Conservation (phyloP, 2,113 vertebrate genomes). For the Urocynchramus pylzowi region DNA sequence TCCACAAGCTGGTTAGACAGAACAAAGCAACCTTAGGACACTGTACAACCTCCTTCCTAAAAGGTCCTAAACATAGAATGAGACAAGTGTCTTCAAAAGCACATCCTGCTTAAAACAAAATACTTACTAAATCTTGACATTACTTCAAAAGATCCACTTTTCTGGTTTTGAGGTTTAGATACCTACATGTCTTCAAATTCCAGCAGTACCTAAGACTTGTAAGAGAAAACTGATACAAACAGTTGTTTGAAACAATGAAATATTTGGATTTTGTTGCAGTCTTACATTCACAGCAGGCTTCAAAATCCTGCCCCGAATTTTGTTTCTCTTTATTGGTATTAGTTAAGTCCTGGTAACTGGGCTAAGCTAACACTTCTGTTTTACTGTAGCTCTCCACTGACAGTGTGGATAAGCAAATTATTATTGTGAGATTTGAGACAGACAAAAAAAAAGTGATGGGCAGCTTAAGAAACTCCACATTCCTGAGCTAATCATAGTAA, state of each 20-base stretch:
- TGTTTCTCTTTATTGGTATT: background rate
- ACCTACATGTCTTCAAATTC: background rate
- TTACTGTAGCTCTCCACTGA: background rate
- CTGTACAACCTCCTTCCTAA: background rate
- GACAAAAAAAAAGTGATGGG: background rate
- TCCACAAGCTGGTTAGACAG: background rate
- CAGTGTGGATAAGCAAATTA: background rate
- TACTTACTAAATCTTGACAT: background rate
- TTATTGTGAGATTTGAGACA: background rate
- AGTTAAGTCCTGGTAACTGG: background rate
- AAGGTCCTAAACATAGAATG: background rate
- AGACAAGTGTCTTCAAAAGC: background rate
- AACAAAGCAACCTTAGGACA: background rate
- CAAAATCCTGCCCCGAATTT: background rate
- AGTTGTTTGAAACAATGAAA: background rate
- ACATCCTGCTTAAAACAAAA: background rate
- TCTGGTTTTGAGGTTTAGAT: background rate
- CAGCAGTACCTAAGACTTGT: background rate
- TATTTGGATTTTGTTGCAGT: background rate
- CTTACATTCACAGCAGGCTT: background rate
- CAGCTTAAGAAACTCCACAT: background rate
- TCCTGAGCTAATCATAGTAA: slow-evolving; percentile 11
- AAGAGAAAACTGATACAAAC: background rate
- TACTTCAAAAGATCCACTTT: background rate
- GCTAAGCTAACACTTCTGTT: background rate